phyloP scores from a whole-genome alignment of 2,888 invertebrate species.

The Boloria selene region DNA sequence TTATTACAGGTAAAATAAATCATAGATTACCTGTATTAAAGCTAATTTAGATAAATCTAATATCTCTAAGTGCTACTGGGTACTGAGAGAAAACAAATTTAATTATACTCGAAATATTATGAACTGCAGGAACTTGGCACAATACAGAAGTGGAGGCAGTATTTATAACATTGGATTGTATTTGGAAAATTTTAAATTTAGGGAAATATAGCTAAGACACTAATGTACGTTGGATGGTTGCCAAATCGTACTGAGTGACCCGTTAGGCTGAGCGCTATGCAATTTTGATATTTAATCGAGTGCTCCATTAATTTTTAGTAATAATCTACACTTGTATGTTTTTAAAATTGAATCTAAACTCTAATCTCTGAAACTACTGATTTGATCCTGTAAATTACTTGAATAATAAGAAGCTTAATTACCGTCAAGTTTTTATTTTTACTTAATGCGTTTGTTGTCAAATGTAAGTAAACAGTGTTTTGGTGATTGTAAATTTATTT shows the following conservation, averaged over 20 bases:
- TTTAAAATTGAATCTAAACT: neutral
- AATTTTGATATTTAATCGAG: slow-evolving; percentile 30
- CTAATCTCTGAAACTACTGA: too few relatives aligned
- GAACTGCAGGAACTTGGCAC: slow-evolving; percentile 42
- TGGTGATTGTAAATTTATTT: too few relatives aligned
- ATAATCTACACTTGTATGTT: too few relatives aligned
- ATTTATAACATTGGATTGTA: slow-evolving; percentile 51
- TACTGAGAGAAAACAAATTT: neutral
- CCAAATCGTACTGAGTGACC: slow-evolving; percentile 55
- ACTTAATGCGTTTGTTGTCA: too few relatives aligned
- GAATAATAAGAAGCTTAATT: too few relatives aligned
- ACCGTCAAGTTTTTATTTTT: neutral
- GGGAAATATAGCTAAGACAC: slow-evolving; percentile 61
- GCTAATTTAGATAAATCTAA: too few relatives aligned
- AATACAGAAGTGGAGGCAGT: slow-evolving; percentile 38
- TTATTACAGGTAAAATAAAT: too few relatives aligned
- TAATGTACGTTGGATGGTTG: slow-evolving; percentile 62
- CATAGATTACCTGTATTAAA: too few relatives aligned
- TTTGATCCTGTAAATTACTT: too few relatives aligned
- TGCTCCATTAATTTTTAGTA: too few relatives aligned
- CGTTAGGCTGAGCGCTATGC: slow-evolving; percentile 29
- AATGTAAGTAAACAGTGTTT: too few relatives aligned
- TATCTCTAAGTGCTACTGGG: too few relatives aligned
- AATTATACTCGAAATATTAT: slow-evolving; percentile 17
- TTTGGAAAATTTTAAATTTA: slow-evolving; percentile 60